Conservation (phyloP, 2,888 invertebrate species). For the Rotaria socialis region DNA sequence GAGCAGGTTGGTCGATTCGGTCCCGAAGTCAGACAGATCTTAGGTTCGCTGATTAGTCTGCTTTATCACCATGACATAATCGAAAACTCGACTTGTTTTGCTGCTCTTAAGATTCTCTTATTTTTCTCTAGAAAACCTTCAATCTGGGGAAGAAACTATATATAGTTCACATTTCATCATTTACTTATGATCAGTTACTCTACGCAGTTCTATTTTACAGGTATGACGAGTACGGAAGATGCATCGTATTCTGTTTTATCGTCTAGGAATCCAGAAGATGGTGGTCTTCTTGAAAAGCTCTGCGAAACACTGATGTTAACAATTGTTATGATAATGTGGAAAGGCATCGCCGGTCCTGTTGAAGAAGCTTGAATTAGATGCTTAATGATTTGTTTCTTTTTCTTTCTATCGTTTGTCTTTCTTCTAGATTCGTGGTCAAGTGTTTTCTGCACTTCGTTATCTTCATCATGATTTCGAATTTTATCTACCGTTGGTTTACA, state of each 20-base stretch:
- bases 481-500: conserved; percentile 63
- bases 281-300: conserved; percentile 62
- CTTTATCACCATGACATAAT: too few species aligned
- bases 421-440: conserved; percentile 61
- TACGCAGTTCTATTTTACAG: not conserved
- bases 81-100: too few species aligned
- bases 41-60: not conserved
- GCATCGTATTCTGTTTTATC: not conserved
- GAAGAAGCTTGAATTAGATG: conserved; percentile 64
- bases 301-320: conserved; percentile 65
- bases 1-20: not conserved
- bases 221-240: conserved; percentile 8
- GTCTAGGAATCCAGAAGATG: not conserved
- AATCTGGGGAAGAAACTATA: too few species aligned
- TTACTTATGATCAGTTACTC: not conserved
- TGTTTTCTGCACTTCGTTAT: conserved; percentile 65
- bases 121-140: too few species aligned
- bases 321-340: conserved; percentile 65
- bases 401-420: not conserved
- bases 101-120: too few species aligned
- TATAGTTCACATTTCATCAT: too few species aligned
- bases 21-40: not conserved
- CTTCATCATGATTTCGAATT: conserved; percentile 64
- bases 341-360: conserved; percentile 64
- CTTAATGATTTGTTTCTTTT: conserved; percentile 35